A percentile compares a stretch with the other conserved stretches of the same genome.
Conservation (phyloP, 2,888 invertebrate species). For the Drosophila rellima region DNA sequence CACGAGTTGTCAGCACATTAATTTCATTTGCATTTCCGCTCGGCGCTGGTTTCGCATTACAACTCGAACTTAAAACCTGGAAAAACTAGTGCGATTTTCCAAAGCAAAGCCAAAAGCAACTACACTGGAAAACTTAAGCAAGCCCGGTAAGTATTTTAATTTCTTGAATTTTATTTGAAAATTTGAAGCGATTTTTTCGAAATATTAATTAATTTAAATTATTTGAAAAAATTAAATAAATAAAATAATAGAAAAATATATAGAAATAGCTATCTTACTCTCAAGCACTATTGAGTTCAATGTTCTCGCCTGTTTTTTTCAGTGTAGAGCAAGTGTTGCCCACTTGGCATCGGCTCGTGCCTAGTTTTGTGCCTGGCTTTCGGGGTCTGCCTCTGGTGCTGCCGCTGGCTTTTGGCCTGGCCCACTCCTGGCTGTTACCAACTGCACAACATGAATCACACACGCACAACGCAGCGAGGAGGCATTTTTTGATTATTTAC, state of each 20-base stretch:
- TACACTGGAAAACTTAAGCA: constrained; percentile 6
- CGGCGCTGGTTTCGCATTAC: constrained; percentile 78
- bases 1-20: constrained; percentile 79
- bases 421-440: constrained; percentile 68
- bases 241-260: too few species aligned
- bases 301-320: background rate
- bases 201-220: too few species aligned
- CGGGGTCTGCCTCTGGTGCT: constrained; percentile 16
- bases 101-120: constrained; percentile 36
- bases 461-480: constrained; percentile 71
- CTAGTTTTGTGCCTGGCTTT: constrained; percentile 17
- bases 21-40: constrained; percentile 83
- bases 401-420: constrained; percentile 48
- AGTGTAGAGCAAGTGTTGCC: constrained; percentile 60
- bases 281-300: too few species aligned
- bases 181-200: background rate
- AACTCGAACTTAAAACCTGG: constrained; percentile 68
- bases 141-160: too few species aligned
- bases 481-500: constrained; percentile 78
- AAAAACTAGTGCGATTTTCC: constrained; percentile 78
- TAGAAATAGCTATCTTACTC: too few species aligned
- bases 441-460: constrained; percentile 74
- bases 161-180: background rate
- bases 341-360: constrained; percentile 76
- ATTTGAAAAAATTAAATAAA: too few species aligned